Conservation (phyloP, 2,797 vertebrate species). For the Triplophysa bombifrons region DNA sequence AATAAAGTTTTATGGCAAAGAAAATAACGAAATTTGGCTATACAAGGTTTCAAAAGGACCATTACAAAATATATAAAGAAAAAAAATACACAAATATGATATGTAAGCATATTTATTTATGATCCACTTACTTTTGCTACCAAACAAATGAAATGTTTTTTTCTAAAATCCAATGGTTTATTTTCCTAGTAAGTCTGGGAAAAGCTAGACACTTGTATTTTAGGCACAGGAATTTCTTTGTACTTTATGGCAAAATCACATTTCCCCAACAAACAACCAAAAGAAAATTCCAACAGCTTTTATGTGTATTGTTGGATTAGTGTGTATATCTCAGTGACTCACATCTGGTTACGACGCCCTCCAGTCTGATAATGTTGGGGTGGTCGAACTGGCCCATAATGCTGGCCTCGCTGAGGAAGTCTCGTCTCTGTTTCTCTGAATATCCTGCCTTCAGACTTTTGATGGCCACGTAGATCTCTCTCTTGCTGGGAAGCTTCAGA, state of each 20-base stretch:
- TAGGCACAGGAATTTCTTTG: too few species aligned
- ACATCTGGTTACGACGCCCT: constrained; percentile 83
- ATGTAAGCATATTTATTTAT: too few species aligned
- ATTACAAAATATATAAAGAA: neutral
- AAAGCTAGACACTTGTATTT: neutral
- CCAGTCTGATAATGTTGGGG: constrained; percentile 81
- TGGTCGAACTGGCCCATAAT: constrained; percentile 85
- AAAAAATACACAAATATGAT: neutral
- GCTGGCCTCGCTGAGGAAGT: constrained; percentile 80
- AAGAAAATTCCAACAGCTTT: too few species aligned
- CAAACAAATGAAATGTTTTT: too few species aligned
- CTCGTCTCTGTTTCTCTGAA: constrained; percentile 79
- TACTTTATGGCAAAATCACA: too few species aligned
- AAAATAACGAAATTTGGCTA: too few species aligned
- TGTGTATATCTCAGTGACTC: constrained; percentile 56
- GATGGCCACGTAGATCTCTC: constrained; percentile 82
- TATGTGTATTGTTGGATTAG: neutral
- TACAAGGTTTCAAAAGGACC: too few species aligned
- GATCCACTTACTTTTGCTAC: too few species aligned
- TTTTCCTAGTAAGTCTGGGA: too few species aligned
- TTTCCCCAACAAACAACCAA: too few species aligned
- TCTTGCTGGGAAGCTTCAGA: constrained; percentile 66
- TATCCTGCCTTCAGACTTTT: constrained; percentile 82
- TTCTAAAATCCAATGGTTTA: too few species aligned
- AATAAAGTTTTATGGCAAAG: too few species aligned